Percentiles rank a stretch among this genome's conserved stretches.
Evolutionary conservation across 2,888 invertebrate genomes (phyloP).

Genomic region (Kuschelorhynchus macadamiae): DNA sequence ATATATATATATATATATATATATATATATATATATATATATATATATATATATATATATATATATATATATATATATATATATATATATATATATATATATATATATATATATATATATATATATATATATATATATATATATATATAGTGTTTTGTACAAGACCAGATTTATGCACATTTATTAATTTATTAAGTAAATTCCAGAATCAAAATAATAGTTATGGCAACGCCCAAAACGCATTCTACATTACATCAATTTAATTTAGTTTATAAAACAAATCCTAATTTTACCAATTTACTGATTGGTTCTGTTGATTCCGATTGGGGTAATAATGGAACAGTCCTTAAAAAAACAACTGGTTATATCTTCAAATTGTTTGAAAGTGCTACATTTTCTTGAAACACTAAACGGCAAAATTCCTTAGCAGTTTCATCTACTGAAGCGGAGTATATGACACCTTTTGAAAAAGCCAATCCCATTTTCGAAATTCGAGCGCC

Average conservation of each 20-base stretch:
- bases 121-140: no score
- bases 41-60: no score
- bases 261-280: constrained; percentile 52
- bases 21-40: no score
- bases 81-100: no score
- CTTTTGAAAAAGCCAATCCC: constrained; percentile 48
- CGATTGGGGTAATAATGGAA: constrained; percentile 53
- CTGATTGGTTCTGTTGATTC: constrained; percentile 57
- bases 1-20: no score
- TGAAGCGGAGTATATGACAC: constrained; percentile 51
- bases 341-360: constrained; percentile 48
- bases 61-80: no score
- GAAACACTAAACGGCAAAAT: constrained; percentile 59
- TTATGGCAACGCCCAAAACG: constrained; percentile 54
- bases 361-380: constrained; percentile 51
- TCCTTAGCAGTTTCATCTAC: constrained; percentile 58
- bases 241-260: constrained; percentile 55
- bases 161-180: constrained; percentile 52
- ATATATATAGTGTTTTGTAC: constrained; percentile 38
- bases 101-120: no score
- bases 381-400: constrained; percentile 56
- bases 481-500: no score
- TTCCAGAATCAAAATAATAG: constrained; percentile 55
- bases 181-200: constrained; percentile 54
- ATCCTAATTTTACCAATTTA: constrained; percentile 49